Conservation (phyloP, 2,797 vertebrate genomes). For the Hoplostethus mediterraneus region DNA sequence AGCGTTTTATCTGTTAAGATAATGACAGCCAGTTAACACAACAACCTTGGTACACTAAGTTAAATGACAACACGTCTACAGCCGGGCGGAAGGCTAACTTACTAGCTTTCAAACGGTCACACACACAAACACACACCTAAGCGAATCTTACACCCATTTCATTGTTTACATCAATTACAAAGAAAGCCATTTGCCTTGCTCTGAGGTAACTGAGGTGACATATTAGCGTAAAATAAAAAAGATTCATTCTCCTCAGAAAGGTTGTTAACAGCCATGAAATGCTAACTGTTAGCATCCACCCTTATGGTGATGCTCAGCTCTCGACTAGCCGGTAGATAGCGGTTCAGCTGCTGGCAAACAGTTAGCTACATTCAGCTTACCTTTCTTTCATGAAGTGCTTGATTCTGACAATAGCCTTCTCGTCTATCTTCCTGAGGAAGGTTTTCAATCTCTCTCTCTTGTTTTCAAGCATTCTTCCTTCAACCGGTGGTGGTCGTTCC, state of each 20-base stretch:
- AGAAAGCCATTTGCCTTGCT: background rate
- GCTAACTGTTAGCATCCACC: conserved; percentile 39
- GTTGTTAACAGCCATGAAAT: background rate
- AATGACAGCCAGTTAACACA: background rate
- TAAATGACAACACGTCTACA: conserved; percentile 32
- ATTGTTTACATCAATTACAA: rapidly evolving
- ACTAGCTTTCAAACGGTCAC: conserved; percentile 58
- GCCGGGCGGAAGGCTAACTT: conserved; percentile 26
- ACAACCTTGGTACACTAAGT: background rate
- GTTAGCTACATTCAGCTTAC: conserved; percentile 64
- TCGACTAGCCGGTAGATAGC: conserved; percentile 59
- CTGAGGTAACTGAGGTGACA: rapidly evolving
- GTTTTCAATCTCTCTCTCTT: conserved; percentile 87
- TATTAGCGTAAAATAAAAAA: background rate
- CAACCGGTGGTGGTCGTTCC: conserved; percentile 64
- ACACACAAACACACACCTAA: rapidly evolving
- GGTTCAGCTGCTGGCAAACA: conserved; percentile 39
- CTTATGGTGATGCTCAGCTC: conserved; percentile 39
- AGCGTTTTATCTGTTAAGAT: background rate
- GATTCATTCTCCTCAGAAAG: rapidly evolving
- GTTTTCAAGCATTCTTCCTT: conserved; percentile 87
- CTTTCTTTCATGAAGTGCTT: conserved; percentile 89
- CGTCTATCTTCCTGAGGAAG: conserved; percentile 87
- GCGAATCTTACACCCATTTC: background rate
- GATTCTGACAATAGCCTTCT: conserved; percentile 85